Conservation (phyloP, 2,797 vertebrate genomes). For the Babyrousa celebensis region DNA sequence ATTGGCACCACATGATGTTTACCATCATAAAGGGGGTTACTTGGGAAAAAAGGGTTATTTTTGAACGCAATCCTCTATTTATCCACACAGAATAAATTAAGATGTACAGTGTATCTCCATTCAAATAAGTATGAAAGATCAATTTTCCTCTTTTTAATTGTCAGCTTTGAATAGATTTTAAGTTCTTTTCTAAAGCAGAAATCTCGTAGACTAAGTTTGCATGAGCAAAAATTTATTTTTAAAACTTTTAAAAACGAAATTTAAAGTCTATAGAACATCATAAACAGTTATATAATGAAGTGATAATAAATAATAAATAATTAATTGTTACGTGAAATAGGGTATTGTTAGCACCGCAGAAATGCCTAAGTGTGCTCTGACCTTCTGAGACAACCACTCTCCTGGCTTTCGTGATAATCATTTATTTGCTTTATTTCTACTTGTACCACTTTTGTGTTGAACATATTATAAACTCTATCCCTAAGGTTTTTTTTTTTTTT, state of each 20-base stretch:
- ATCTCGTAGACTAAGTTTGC: background rate
- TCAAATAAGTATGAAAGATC: background rate
- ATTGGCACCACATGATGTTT: background rate
- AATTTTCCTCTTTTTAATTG: background rate
- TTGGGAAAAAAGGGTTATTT: background rate
- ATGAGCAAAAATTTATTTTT: background rate
- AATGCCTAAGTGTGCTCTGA: fast-evolving
- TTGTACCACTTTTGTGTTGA: background rate
- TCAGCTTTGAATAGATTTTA: slow-evolving; percentile 39
- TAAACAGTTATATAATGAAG: background rate
- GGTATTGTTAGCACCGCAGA: background rate
- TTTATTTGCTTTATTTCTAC: background rate
- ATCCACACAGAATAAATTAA: background rate
- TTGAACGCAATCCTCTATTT: slow-evolving; percentile 16
- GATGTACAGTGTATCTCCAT: background rate
- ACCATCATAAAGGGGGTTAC: background rate
- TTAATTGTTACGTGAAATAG: background rate
- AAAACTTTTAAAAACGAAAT: slow-evolving; percentile 6
- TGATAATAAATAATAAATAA: background rate
- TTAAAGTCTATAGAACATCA: background rate
- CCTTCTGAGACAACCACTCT: background rate
- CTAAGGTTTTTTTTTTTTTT: background rate
- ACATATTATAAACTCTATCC: background rate
- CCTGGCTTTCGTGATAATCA: background rate
- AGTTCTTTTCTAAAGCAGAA: slow-evolving; percentile 4